These are phyloP conservation scores for Lepidochrysops patricia DNA, from an alignment of 2,888 invertebrate species.

Conservation along the genomic window DNA sequence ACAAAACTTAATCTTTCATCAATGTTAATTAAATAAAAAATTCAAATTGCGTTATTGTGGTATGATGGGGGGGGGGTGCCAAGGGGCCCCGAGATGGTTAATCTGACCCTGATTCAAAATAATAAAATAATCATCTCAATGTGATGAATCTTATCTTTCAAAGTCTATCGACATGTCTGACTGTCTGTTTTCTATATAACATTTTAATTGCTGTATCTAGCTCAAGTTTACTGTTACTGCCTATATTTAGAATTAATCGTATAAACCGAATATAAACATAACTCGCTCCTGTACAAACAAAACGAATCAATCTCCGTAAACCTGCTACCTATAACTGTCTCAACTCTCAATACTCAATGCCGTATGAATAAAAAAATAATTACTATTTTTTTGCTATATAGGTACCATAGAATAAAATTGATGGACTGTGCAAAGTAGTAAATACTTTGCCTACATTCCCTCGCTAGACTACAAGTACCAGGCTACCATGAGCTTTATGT, in stretches of 20 bases:
- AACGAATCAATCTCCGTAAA: conserved; percentile 38
- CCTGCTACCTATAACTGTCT: conserved; percentile 48
- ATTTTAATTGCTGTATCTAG: conserved; percentile 22
- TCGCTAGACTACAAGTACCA: background rate
- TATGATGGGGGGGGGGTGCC: no score
- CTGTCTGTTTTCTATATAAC: background rate
- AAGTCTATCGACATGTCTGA: background rate
- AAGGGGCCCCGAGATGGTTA: no score
- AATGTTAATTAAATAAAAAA: no score
- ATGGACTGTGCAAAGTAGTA: no score
- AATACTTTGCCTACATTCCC: background rate
- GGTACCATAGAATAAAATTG: no score
- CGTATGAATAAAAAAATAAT: background rate
- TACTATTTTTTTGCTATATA: background rate
- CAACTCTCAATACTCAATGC: conserved; percentile 33
- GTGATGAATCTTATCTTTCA: background rate
- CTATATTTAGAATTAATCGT: conserved; percentile 27
- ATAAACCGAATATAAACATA: conserved; percentile 20
- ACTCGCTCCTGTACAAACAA: conserved; percentile 50
- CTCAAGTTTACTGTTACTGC: conserved; percentile 18
- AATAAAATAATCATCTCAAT: no score
- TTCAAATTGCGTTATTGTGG: no score
- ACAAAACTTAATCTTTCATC: no score
- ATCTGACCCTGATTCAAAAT: no score
- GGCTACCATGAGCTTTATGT: background rate